Evolutionary conservation across 2,888 invertebrate genomes (phyloP).

Genomic region (Alloplasta piceator): DNA sequence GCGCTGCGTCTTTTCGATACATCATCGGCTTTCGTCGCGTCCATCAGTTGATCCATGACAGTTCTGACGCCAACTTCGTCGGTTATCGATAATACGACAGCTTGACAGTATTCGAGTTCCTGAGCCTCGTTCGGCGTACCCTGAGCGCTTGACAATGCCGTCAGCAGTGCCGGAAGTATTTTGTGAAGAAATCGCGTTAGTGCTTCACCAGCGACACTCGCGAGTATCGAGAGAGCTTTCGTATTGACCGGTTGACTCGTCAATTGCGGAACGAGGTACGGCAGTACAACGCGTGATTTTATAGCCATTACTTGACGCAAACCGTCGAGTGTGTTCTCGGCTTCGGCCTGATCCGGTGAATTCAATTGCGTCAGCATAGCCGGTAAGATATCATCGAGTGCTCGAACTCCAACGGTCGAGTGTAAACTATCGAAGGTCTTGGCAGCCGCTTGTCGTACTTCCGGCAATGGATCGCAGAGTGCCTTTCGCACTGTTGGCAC

Average conservation of each 20-base stretch:
- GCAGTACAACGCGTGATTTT: slow-evolving; percentile 97
- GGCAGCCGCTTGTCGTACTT: slow-evolving; percentile 97
- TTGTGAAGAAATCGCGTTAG: slow-evolving; percentile 95
- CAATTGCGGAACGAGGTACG: slow-evolving; percentile 97
- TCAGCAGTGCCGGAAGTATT: slow-evolving; percentile 95
- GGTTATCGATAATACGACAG: slow-evolving; percentile 95
- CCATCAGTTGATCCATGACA: slow-evolving; percentile 93
- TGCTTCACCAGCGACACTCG: slow-evolving; percentile 97
- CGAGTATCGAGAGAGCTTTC: slow-evolving; percentile 95
- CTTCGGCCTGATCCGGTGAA: slow-evolving; percentile 90
- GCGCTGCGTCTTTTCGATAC: slow-evolving; percentile 90
- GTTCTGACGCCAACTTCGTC: slow-evolving; percentile 95
- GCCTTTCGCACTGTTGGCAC: slow-evolving; percentile 98
- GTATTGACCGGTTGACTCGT: slow-evolving; percentile 96
- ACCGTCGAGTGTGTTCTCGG: slow-evolving; percentile 97
- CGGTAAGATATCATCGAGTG: slow-evolving; percentile 98
- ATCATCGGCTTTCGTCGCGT: slow-evolving; percentile 88
- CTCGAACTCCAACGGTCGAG: slow-evolving; percentile 95
- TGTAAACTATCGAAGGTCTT: slow-evolving; percentile 98
- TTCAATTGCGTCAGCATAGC: slow-evolving; percentile 93
- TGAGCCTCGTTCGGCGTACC: slow-evolving; percentile 87
- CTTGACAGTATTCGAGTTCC: slow-evolving; percentile 96
- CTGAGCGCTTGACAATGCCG: slow-evolving; percentile 89
- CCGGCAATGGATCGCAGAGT: slow-evolving; percentile 95
- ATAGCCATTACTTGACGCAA: slow-evolving; percentile 98